These are phyloP conservation scores for Glyptemys insculpta DNA, from an alignment of 2,797 vertebrate genomes.

Conservation along the genomic window DNA sequence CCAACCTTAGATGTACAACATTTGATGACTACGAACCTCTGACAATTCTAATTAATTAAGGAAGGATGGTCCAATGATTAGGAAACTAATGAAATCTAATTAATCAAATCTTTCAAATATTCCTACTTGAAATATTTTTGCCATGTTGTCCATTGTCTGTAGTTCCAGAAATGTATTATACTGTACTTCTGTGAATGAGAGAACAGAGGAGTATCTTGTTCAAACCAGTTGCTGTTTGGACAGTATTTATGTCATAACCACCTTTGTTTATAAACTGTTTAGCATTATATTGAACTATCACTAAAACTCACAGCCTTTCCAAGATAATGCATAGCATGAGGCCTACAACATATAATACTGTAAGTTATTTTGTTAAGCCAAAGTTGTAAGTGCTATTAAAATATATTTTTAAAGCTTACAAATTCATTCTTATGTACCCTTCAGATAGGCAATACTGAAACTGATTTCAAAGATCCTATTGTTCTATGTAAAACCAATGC, in stretches of 20 bases:
- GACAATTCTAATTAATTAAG: neutral
- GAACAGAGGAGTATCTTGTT: neutral
- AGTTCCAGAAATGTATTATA: neutral
- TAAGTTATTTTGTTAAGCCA: neutral
- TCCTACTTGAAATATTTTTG: neutral
- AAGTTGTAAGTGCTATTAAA: neutral
- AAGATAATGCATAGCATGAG: neutral
- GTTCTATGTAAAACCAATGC: neutral
- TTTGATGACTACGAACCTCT: neutral
- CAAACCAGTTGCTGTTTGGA: neutral
- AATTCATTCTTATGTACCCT: neutral
- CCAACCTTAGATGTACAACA: neutral
- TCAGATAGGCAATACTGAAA: neutral
- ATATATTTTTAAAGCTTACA: neutral
- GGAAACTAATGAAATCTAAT: neutral
- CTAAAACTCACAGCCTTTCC: neutral
- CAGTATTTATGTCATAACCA: neutral
- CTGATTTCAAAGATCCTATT: neutral
- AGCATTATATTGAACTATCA: too few species aligned
- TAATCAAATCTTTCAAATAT: neutral
- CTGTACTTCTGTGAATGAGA: neutral
- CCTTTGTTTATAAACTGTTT: too few species aligned
- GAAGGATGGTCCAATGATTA: neutral
- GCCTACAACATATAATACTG: neutral
- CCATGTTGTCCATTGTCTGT: neutral